A percentile compares a stretch with the other conserved stretches of the same genome.
phyloP scores from a whole-genome alignment of 92 coral and sea anemone genomes.

The Isaurus tuberculatus region DNA sequence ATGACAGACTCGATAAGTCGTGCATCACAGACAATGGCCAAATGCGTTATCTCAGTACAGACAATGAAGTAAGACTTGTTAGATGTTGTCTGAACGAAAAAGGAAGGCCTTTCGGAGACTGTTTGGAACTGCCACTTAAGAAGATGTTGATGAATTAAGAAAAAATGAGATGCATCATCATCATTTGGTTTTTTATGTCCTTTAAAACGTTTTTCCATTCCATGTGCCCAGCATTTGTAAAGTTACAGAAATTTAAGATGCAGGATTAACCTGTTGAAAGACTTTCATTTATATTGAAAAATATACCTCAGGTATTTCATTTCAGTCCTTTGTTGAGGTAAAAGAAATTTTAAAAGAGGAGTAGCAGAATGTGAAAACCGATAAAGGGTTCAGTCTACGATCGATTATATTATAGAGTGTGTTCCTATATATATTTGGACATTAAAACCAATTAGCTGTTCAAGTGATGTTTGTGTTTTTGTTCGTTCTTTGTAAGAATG shows the following conservation, averaged over 20 bases:
- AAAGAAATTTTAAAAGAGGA: no score
- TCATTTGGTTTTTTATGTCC: not conserved
- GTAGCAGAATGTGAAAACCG: no score
- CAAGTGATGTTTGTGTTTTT: no score
- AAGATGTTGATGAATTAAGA: not conserved
- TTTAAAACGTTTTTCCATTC: not conserved
- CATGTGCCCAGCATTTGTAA: not conserved
- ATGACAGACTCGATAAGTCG: slow-evolving; percentile 99
- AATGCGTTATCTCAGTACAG: slow-evolving; percentile 91
- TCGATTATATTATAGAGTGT: no score
- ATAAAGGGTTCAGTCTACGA: no score
- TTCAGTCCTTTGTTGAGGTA: no score
- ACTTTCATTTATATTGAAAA: not conserved
- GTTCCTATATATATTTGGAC: no score
- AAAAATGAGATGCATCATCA: not conserved
- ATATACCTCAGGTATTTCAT: no score
- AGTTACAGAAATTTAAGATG: not conserved
- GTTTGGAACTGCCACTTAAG: not conserved
- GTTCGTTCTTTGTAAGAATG: no score
- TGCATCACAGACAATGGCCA: slow-evolving; percentile 99
- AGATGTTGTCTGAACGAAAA: not conserved
- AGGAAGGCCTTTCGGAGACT: not conserved
- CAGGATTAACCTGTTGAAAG: not conserved
- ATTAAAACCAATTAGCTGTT: no score
- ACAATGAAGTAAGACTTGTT: slow-evolving; percentile 69